Evolutionary conservation across 1,140 invertebrate species (phyloP).

Genomic region (Solenopsis invicta): DNA sequence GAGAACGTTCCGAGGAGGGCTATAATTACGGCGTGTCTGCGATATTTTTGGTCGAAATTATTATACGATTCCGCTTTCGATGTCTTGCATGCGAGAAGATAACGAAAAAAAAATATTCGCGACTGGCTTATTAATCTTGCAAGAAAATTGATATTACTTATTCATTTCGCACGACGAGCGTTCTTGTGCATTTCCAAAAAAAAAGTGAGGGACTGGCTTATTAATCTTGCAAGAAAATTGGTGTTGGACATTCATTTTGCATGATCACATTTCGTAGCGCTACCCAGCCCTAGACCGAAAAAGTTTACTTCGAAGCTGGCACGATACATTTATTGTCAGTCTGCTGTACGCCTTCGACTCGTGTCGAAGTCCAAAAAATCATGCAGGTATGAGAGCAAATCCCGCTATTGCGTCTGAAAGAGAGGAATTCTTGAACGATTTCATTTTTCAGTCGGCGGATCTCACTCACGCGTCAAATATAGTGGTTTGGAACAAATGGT

Average conservation of each 20-base stretch:
- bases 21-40: slow-evolving; percentile 34
- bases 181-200: no score
- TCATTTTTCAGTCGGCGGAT: not conserved
- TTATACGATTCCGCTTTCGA: not conserved
- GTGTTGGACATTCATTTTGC: not conserved
- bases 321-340: slow-evolving; percentile 3
- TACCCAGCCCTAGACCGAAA: not conserved
- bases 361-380: not conserved
- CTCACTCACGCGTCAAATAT: not conserved
- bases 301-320: slow-evolving; percentile 35
- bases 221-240: slow-evolving; percentile 53
- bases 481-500: slow-evolving; percentile 52
- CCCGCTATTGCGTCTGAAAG: no score
- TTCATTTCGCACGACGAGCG: no score
- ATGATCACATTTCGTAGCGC: not conserved
- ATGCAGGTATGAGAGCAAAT: slow-evolving; percentile 29
- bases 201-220: not conserved
- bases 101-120: not conserved
- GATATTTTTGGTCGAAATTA: slow-evolving; percentile 40
- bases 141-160: no score
- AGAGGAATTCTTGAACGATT: not conserved
- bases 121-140: no score
- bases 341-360: not conserved
- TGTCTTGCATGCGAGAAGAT: not conserved
- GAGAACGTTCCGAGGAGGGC: not conserved